These are phyloP conservation scores for Ceratoteleas bidentatus DNA, from an alignment of 1,140 invertebrate genomes.

Conservation along the genomic window DNA sequence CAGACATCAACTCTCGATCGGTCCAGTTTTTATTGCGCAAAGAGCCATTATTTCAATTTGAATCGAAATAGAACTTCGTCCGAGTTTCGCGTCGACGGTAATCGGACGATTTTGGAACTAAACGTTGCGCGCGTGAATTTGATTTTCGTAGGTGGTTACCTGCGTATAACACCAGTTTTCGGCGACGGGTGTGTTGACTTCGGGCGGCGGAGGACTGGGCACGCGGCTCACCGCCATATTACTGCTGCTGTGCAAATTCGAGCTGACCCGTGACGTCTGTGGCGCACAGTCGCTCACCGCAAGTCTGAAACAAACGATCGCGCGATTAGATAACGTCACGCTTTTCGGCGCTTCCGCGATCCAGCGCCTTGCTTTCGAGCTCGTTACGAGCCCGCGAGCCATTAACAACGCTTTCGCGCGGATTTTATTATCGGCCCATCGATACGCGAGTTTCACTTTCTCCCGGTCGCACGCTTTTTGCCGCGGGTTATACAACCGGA, in stretches of 20 bases:
- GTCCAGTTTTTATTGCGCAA: too few relatives aligned
- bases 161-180: slow-evolving; percentile 98
- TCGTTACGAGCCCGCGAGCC: slow-evolving; percentile 11
- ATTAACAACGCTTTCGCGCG: slow-evolving; percentile 34
- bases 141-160: slow-evolving; percentile 84
- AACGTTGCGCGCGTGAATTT: too few relatives aligned
- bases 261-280: slow-evolving; percentile 90
- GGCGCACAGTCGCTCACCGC: slow-evolving; percentile 93
- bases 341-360: slow-evolving; percentile 16
- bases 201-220: slow-evolving; percentile 92
- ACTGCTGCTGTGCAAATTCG: slow-evolving; percentile 87
- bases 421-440: slow-evolving; percentile 36
- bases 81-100: too few relatives aligned
- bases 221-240: slow-evolving; percentile 95
- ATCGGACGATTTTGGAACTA: too few relatives aligned
- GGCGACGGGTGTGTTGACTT: slow-evolving; percentile 95
- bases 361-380: slow-evolving; percentile 13
- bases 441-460: slow-evolving; percentile 46
- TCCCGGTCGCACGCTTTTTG: slow-evolving; percentile 13
- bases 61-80: too few relatives aligned
- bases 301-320: slow-evolving; percentile 85
- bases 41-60: too few relatives aligned
- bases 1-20: too few relatives aligned
- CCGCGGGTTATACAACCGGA: not conserved
- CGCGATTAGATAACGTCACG: slow-evolving; percentile 42